Percentiles rank a stretch among this genome's conserved stretches.
phyloP scores from a whole-genome alignment of 1,140 invertebrate species.

The Belonocnema kinseyi region DNA sequence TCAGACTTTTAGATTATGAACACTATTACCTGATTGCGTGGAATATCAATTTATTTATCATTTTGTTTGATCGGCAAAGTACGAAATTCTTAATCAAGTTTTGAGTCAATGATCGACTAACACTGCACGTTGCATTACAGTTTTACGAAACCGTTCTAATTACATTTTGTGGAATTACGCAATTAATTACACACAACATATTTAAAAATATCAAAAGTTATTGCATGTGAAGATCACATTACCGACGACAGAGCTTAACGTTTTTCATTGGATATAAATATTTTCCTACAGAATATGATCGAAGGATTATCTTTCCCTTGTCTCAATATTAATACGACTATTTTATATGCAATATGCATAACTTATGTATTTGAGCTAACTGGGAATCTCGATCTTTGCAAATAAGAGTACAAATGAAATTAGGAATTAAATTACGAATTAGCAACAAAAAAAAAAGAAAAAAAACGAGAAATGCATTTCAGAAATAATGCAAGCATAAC shows the following conservation, averaged over 20 bases:
- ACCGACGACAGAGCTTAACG: slow-evolving; percentile 8
- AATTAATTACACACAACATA: slow-evolving; percentile 13
- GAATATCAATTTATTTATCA: too few species aligned
- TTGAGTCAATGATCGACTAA: too few species aligned
- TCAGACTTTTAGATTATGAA: neutral
- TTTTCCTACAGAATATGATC: neutral
- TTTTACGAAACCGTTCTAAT: neutral
- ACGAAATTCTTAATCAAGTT: too few species aligned
- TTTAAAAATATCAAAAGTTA: slow-evolving; percentile 20
- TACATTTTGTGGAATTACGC: neutral
- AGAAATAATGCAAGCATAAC: neutral
- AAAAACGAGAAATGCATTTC: neutral
- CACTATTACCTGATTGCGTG: neutral
- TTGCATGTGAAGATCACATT: slow-evolving; percentile 21
- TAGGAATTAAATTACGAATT: too few species aligned
- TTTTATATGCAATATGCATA: slow-evolving; percentile 7
- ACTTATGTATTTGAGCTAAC: neutral
- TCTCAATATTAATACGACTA: slow-evolving; percentile 5
- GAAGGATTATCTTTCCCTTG: neutral
- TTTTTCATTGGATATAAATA: slow-evolving; percentile 5
- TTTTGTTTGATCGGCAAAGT: too few species aligned
- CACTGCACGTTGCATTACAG: neutral
- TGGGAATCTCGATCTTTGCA: slow-evolving; percentile 13
- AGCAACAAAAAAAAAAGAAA: neutral
- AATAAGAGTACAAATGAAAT: neutral